A percentile compares a stretch with the other conserved stretches of the same genome.
Evolutionary conservation across 2,113 vertebrate genomes (phyloP).

Genomic region (Osmerus mordax): DNA sequence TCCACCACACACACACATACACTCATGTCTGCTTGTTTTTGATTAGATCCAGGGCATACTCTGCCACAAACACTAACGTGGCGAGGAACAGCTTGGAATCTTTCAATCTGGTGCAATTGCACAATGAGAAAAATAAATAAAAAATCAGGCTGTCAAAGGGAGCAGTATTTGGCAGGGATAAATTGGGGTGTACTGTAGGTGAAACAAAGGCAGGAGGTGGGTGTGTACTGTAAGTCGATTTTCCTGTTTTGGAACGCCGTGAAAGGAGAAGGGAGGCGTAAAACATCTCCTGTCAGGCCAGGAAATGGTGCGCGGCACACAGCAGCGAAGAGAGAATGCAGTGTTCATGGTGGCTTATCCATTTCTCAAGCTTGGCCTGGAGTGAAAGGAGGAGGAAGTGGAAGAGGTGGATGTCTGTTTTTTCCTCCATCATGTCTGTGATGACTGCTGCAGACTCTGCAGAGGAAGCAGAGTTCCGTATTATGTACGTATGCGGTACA

Average conservation of each 20-base stretch:
- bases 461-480: no score
- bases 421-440: conserved; percentile 23
- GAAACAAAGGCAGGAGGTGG: conserved; percentile 37
- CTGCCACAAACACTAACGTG: conserved; percentile 32
- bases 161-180: conserved; percentile 38
- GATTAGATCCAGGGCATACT: conserved; percentile 55
- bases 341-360: conserved; percentile 44
- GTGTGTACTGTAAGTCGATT: conserved; percentile 5
- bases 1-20: neutral
- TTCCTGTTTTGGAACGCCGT: conserved; percentile 27
- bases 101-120: conserved; percentile 50
- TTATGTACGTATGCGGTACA: neutral
- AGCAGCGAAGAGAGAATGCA: conserved; percentile 33
- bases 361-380: conserved; percentile 36
- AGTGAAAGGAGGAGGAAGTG: conserved; percentile 39
- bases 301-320: conserved; percentile 31
- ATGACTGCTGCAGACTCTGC: conserved; percentile 2
- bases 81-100: conserved; percentile 42
- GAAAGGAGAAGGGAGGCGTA: conserved; percentile 20
- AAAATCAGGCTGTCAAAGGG: conserved; percentile 45
- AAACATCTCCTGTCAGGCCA: conserved; percentile 34
- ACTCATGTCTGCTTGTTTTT: conserved; percentile 46
- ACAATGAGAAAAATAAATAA: conserved; percentile 14
- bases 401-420: conserved; percentile 3
- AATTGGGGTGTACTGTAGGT: conserved; percentile 31